Base-by-base conservation (phyloP, 1,140 invertebrate species). In the Forficula auricularia region DNA sequence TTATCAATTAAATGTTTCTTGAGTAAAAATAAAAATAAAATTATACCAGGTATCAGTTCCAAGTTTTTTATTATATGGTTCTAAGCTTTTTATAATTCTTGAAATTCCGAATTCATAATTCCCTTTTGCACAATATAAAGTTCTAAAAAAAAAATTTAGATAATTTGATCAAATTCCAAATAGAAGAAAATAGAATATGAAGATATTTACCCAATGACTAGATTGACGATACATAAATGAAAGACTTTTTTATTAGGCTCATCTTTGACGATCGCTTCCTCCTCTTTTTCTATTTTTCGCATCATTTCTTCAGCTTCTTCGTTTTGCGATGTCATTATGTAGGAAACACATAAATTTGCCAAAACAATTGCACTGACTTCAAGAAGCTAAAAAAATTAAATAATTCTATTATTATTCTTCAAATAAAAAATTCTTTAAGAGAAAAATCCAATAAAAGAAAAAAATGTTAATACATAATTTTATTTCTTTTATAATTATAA, bases 71-170 rank as follows among this genome's bases (percentile, higher is more conserved):
- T 88, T 85, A 54, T 88, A 94, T 0, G 92, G 92, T 57, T 97
- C 90, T 18, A 98, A 62, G 44, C 89, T 94, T 62, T 95, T 92
- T 56, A 97, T 92, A 0, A 99, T 88, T 50, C 95, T 68, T 0
- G 90, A 95, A 51, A 99, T 90, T 4, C 96, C 96, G 66, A 99
- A 99, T 60, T 99, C 95, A 55, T 95, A 98, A 64, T 99, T 98
- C 1, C 92, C 91, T 64, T 98, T 98, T 0, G 91, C 84, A 61
- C 95, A 98, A 59, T 98, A 98, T 3, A 99, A 62, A 1, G 95
- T 98, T 20, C 71, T 67, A 46, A 42, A 62, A 62, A 44, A 53
- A 44, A 39, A 44, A 16, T 43, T 14, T 42, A 43, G 31, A 32
- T 38, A 42, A 47, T 13, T 20, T 30, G 34, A 13, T 3, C 13